Base-by-base conservation (phyloP, 30 jellyfish, hydroid and myxozoan genomes). In the Rhopilema esculentum region DNA sequence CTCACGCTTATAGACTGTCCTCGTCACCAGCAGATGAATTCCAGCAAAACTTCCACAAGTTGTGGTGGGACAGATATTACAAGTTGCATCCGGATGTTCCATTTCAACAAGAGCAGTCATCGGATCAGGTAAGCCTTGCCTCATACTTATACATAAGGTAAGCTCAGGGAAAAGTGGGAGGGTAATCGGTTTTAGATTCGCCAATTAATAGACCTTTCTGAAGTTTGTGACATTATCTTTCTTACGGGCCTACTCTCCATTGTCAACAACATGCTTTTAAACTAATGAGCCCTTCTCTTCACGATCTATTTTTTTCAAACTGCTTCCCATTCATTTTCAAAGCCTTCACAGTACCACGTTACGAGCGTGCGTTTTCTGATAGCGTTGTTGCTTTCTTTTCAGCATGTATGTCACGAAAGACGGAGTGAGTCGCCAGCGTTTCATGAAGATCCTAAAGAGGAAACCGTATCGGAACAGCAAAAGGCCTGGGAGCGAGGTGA, bases 401-500 rank as follows among this genome's bases (percentile, higher is more conserved):
- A 40, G 57, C 12, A 12, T 40, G 12, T 40, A 40, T 2, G 12
- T 40, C 57, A 6, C 12, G 57, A 40, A 40, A 40, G 12, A 12
- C 57, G 12, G 12, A 12, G 12, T 12, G 57, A 40, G 57, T 12
- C 57, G 6, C 57, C 57, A 12, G 57, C 12, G 9, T 40, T 40
- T 40, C 12, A 40, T 12, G 57, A 40, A 40, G 57, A 12, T 6
- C 57, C 57, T 2, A 40, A 40, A 40, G 57, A 2, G 57, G 57
- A 40, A 12, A 6, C 62, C 24, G 65, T 33, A 21, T 62, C 67
- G 1, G 81, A 84, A 1, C 80, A 74, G 25, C 82, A 72, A 69
- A 62, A 52, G 23, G 87, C 89, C 27, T 94, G 99, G 99, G 97
- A 94, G 64, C 63, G 87, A 24, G 99, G 99, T 33, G 80, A 50